Percentiles rank a stretch among this genome's conserved stretches.
phyloP scores from a whole-genome alignment of 2,113 vertebrate species.

The Stictonetta naevosa region DNA sequence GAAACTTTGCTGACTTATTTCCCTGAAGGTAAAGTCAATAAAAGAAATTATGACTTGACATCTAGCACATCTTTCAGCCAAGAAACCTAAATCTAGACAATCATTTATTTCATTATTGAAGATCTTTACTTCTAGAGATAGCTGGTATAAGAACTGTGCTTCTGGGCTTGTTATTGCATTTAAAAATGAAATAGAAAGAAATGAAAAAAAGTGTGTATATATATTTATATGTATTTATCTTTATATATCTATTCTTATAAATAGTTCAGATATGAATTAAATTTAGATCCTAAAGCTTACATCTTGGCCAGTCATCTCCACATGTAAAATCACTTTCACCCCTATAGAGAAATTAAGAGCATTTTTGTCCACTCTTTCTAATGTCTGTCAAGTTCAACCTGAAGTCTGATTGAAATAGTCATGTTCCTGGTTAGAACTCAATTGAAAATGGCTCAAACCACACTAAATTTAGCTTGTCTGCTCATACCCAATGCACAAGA shows the following conservation, averaged over 20 bases:
- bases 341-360: neutral
- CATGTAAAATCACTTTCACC: neutral
- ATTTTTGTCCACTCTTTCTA: neutral
- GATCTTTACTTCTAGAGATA: neutral
- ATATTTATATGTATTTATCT: neutral
- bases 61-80: constrained; percentile 2
- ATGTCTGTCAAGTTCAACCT: neutral
- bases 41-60: neutral
- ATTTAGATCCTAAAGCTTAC: neutral
- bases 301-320: neutral
- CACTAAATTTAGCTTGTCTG: neutral
- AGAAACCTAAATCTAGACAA: constrained; percentile 41
- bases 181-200: neutral
- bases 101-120: neutral
- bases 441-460: neutral
- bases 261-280: neutral
- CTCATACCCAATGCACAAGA: neutral
- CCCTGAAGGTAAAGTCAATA: constrained; percentile 28
- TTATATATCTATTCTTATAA: neutral
- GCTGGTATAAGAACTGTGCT: neutral
- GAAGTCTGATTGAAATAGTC: neutral
- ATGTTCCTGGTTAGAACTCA: neutral
- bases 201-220: neutral
- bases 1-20: constrained; percentile 42
- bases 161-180: neutral